Evolutionary conservation across 2,888 invertebrate genomes (phyloP).

Genomic region (Pelosia muscerda): DNA sequence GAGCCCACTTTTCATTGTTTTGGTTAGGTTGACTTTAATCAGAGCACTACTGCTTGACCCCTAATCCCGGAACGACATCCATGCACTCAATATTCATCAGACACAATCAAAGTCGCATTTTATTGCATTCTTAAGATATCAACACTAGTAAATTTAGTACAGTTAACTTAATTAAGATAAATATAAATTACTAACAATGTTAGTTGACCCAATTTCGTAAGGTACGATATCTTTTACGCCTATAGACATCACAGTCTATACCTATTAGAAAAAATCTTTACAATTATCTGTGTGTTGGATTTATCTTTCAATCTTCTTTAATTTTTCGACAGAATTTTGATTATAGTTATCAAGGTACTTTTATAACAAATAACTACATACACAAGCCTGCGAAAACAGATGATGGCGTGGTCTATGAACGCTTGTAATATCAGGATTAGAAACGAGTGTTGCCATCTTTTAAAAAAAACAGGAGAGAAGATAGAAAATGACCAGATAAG

Average conservation of each 20-base stretch:
- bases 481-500: neutral
- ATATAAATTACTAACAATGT: neutral
- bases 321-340: too few species aligned
- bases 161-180: conserved; percentile 1
- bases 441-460: neutral
- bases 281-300: neutral
- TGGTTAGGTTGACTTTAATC: neutral
- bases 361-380: neutral
- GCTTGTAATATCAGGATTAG: neutral
- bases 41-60: neutral
- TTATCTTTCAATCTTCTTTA: neutral
- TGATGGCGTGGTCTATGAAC: neutral
- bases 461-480: neutral
- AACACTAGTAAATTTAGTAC: neutral
- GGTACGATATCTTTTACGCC: conserved; percentile 2
- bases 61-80: neutral
- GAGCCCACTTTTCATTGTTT: neutral
- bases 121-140: neutral
- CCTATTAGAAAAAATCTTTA: neutral
- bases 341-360: neutral
- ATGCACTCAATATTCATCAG: neutral
- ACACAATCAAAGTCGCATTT: neutral
- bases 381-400: neutral
- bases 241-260: neutral
- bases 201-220: neutral